A percentile compares a stretch with the other conserved stretches of the same genome.
phyloP scores from a whole-genome alignment of 1,140 invertebrate species.

The Diabrotica virgifera region DNA sequence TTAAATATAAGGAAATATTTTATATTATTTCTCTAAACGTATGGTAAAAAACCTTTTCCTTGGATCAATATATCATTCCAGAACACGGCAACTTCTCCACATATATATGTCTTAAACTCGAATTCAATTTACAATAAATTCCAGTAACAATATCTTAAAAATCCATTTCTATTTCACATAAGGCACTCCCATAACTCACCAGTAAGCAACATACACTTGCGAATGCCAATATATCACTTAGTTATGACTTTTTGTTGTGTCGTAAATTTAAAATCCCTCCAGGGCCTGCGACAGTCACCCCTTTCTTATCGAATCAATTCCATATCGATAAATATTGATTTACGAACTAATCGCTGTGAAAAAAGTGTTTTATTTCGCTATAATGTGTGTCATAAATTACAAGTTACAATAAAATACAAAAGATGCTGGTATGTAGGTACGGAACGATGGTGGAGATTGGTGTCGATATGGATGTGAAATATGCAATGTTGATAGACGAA shows the following conservation, averaged over 20 bases:
- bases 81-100: not conserved
- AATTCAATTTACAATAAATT: constrained; percentile 15
- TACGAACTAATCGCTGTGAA: constrained; percentile 41
- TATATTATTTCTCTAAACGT: no score
- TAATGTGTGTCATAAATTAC: constrained; percentile 41
- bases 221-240: constrained; percentile 35
- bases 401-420: constrained; percentile 9
- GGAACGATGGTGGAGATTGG: no score
- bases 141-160: constrained; percentile 21
- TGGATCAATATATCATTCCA: no score
- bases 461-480: no score
- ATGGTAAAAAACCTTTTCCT: no score
- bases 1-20: no score
- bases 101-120: constrained; percentile 3
- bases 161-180: constrained; percentile 28
- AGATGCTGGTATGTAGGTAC: no score
- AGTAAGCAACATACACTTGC: constrained; percentile 40
- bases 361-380: constrained; percentile 44
- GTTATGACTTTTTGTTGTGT: constrained; percentile 26
- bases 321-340: constrained; percentile 45
- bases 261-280: constrained; percentile 40
- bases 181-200: constrained; percentile 34
- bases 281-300: constrained; percentile 23
- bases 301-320: constrained; percentile 39
- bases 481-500: no score